phyloP scores from a whole-genome alignment of 2,797 vertebrate species.

The Thaleichthys pacificus region DNA sequence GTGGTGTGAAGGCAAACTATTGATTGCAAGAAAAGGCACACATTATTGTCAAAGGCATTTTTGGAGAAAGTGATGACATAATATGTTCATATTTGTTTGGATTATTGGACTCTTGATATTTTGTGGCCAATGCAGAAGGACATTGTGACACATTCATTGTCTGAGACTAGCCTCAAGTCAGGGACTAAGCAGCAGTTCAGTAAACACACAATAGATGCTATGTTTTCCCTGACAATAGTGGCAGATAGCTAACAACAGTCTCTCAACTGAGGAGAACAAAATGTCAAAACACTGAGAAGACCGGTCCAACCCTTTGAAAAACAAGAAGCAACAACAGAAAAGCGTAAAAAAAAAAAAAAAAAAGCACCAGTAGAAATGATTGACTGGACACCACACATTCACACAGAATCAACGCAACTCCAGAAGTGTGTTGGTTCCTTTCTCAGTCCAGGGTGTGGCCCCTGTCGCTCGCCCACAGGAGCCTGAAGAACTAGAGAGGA shows the following conservation, averaged over 20 bases:
- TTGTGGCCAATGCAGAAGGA: conserved; percentile 38
- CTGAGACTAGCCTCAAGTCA: conserved; percentile 34
- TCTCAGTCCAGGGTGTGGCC: too few relatives aligned
- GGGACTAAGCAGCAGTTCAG: conserved; percentile 33
- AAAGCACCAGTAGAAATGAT: neutral
- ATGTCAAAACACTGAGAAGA: conserved; percentile 30
- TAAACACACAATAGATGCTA: conserved; percentile 62
- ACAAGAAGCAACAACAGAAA: neutral
- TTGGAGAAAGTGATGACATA: conserved; percentile 38
- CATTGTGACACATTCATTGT: conserved; percentile 42
- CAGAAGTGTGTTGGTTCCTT: too few relatives aligned
- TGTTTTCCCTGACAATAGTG: conserved; percentile 48
- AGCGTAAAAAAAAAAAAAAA: neutral
- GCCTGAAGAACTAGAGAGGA: too few relatives aligned
- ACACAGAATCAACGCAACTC: too few relatives aligned
- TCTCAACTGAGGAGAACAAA: conserved; percentile 31
- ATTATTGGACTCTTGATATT: conserved; percentile 37
- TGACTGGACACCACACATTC: too few relatives aligned
- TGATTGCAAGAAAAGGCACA: conserved; percentile 43
- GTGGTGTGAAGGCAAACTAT: conserved; percentile 46
- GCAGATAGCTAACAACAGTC: conserved; percentile 44
- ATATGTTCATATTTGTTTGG: conserved; percentile 45
- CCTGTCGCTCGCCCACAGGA: too few relatives aligned
- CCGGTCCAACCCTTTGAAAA: neutral
- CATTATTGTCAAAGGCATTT: conserved; percentile 31